A percentile compares a stretch with the other conserved stretches of the same genome.
These are phyloP conservation scores for Cheirogaleus medius DNA, from an alignment of 2,113 vertebrate species.

Conservation along the genomic window DNA sequence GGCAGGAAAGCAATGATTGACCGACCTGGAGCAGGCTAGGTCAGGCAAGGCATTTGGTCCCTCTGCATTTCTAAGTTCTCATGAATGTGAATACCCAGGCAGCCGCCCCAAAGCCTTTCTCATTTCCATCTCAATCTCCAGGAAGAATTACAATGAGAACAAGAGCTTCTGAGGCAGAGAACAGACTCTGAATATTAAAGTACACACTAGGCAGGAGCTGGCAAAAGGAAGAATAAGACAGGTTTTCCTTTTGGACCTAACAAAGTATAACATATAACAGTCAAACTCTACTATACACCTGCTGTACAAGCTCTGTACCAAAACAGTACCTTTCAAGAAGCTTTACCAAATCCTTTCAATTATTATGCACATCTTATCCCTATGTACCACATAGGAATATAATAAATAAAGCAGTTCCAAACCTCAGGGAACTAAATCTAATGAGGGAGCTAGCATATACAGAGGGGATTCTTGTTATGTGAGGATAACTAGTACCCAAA, in stretches of 20 bases:
- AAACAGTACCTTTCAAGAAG: background rate
- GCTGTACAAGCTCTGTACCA: background rate
- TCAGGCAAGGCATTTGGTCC: slow-evolving; percentile 62
- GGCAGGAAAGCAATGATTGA: slow-evolving; percentile 56
- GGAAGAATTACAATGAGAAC: slow-evolving; percentile 72
- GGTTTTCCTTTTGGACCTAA: slow-evolving; percentile 20
- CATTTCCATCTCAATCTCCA: slow-evolving; percentile 78
- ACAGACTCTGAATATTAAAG: slow-evolving; percentile 67
- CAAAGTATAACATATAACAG: background rate
- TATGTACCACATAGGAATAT: background rate
- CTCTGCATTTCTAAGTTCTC: slow-evolving; percentile 67
- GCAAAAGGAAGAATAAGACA: slow-evolving; percentile 23
- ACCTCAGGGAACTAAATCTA: background rate
- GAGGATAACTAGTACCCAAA: background rate
- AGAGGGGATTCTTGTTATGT: background rate
- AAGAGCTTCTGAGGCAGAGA: slow-evolving; percentile 57
- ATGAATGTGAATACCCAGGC: slow-evolving; percentile 66
- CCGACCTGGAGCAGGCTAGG: slow-evolving; percentile 63
- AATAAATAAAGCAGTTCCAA: slow-evolving; percentile 12
- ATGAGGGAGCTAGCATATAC: background rate
- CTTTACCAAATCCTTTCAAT: slow-evolving; percentile 19
- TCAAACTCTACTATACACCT: background rate
- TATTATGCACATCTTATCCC: slow-evolving; percentile 21
- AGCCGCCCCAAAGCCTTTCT: slow-evolving; percentile 57
- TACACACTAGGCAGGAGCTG: slow-evolving; percentile 11